Percentiles rank a stretch among this genome's conserved stretches.
phyloP scores from a whole-genome alignment of 1,140 invertebrate species.

The Cydia splendana region DNA sequence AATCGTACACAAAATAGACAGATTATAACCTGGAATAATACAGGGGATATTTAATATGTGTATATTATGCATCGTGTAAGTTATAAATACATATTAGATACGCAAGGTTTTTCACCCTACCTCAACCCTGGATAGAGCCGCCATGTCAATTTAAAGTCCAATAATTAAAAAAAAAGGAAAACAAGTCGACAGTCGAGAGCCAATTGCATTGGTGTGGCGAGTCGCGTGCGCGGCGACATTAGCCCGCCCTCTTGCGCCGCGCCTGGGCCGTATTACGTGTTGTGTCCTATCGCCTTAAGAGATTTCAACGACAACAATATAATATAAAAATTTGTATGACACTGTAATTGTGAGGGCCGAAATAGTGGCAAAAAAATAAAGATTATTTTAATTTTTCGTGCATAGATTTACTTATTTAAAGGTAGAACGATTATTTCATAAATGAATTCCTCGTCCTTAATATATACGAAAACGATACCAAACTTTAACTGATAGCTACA shows the following conservation, averaged over 20 bases:
- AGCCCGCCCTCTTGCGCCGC: conserved; percentile 61
- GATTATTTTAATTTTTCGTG: too few relatives aligned
- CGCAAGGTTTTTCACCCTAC: not conserved
- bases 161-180: conserved; percentile 48
- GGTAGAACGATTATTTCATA: too few relatives aligned
- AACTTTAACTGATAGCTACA: too few relatives aligned
- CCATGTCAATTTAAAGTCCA: conserved; percentile 47
- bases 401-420: too few relatives aligned
- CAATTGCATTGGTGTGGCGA: conserved; percentile 61
- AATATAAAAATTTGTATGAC: not conserved
- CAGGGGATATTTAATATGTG: not conserved
- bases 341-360: too few relatives aligned
- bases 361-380: too few relatives aligned
- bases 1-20: too few relatives aligned
- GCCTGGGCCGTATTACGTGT: conserved; percentile 48
- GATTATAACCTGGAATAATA: too few relatives aligned
- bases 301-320: not conserved
- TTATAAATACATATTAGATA: not conserved
- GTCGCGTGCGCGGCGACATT: conserved; percentile 62
- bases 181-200: conserved; percentile 52
- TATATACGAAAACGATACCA: too few relatives aligned
- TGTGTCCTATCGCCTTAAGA: not conserved
- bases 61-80: not conserved
- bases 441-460: too few relatives aligned
- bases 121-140: conserved; percentile 22